Evolutionary conservation across 2,113 vertebrate genomes (phyloP).

Genomic region (Melanerpes aurifrons): DNA sequence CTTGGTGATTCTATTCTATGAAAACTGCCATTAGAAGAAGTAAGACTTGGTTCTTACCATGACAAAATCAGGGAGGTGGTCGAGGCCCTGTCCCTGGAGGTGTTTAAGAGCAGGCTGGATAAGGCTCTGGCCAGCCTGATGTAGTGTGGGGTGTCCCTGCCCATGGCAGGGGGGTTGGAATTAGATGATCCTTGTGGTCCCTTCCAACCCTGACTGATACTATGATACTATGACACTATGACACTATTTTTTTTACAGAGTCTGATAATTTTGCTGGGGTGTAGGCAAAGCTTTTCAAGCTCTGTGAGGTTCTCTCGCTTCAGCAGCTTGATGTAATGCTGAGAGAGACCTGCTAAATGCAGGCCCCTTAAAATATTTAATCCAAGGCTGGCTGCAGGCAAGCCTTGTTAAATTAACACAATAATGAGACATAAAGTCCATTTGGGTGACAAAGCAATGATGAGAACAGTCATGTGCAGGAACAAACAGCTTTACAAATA

Average conservation of each 20-base stretch:
- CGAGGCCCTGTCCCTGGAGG: no score
- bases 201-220: no score
- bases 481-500: background rate
- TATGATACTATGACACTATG: no score
- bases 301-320: background rate
- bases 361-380: slow-evolving; percentile 70
- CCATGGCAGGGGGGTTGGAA: no score
- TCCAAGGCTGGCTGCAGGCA: slow-evolving; percentile 32
- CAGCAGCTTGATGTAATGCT: slow-evolving; percentile 13
- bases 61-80: background rate
- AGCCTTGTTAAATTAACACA: slow-evolving; percentile 35
- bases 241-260: background rate
- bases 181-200: no score
- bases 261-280: background rate
- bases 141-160: no score
- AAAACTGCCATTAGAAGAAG: background rate
- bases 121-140: no score
- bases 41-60: background rate
- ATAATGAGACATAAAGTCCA: slow-evolving; percentile 25
- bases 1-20: no score
- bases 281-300: slow-evolving; percentile 3
- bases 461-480: slow-evolving; percentile 14
- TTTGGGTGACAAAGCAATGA: slow-evolving; percentile 28
- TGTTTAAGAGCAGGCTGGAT: no score
- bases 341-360: slow-evolving; percentile 44